These are phyloP conservation scores for Aulostomus chinensis DNA, from an alignment of 2,797 vertebrate genomes.

Conservation along the genomic window DNA sequence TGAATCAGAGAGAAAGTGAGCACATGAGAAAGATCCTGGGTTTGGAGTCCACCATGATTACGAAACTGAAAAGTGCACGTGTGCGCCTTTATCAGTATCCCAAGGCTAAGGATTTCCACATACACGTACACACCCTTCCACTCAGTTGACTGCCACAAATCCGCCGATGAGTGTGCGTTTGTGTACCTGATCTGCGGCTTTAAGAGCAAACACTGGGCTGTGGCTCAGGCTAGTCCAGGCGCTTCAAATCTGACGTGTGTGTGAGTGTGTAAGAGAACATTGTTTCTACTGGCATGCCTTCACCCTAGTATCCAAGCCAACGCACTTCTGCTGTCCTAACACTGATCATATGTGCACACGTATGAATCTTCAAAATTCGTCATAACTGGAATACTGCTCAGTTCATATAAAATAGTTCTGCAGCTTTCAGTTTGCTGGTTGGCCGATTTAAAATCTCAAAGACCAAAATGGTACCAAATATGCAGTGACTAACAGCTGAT, in stretches of 20 bases:
- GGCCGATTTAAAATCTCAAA: no score
- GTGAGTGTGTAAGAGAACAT: slow-evolving; percentile 28
- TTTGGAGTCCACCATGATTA: slow-evolving; percentile 28
- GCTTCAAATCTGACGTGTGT: slow-evolving; percentile 5
- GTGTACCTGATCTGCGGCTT: slow-evolving; percentile 36
- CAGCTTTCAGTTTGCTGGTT: no score
- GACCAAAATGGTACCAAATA: no score
- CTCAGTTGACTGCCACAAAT: slow-evolving; percentile 25
- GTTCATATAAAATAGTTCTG: no score
- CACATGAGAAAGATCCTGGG: slow-evolving; percentile 25
- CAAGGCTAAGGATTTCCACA: slow-evolving; percentile 50
- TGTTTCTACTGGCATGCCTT: slow-evolving; percentile 17
- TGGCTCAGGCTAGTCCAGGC: slow-evolving; percentile 50
- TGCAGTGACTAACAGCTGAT: no score
- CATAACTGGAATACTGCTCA: no score
- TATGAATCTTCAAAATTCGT: no score
- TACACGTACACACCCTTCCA: slow-evolving; percentile 30
- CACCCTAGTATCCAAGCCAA: slow-evolving; percentile 19
- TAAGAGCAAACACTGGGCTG: slow-evolving; percentile 50
- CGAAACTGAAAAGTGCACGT: slow-evolving; percentile 26
- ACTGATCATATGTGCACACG: slow-evolving; percentile 17
- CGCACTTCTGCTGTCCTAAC: slow-evolving; percentile 12
- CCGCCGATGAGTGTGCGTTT: slow-evolving; percentile 39
- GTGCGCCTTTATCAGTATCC: slow-evolving; percentile 28
- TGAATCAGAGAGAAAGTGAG: slow-evolving; percentile 9